These are phyloP conservation scores for Drosophila oshimai DNA, from an alignment of 1,140 invertebrate species.

Conservation along the genomic window DNA sequence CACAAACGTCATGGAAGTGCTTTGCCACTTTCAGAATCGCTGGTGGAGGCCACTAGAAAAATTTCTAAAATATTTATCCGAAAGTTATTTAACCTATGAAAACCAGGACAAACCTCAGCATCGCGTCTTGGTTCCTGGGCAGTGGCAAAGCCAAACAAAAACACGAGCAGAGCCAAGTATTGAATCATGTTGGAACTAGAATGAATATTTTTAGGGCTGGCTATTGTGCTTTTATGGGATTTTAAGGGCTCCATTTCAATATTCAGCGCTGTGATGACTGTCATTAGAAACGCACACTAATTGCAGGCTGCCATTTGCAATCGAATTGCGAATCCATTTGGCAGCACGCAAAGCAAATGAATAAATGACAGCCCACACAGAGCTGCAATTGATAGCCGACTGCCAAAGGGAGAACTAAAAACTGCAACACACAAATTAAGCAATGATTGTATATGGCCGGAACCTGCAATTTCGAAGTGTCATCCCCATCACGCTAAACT, in stretches of 20 bases:
- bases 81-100: background rate
- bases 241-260: conserved; percentile 16
- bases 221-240: conserved; percentile 29
- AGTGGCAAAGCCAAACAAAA: background rate
- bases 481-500: conserved; percentile 15
- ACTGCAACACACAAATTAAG: conserved; percentile 55
- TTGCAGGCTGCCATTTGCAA: conserved; percentile 45
- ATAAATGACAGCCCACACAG: conserved; percentile 46
- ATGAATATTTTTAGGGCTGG: background rate
- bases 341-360: conserved; percentile 43
- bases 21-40: conserved; percentile 31
- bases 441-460: conserved; percentile 40
- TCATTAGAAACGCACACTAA: conserved; percentile 50
- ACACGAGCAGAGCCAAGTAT: conserved; percentile 3
- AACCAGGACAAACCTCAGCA: conserved; percentile 19
- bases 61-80: background rate
- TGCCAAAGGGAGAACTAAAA: conserved; percentile 55
- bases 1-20: conserved; percentile 49
- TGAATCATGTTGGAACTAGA: conserved; percentile 25
- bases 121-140: conserved; percentile 44
- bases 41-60: conserved; percentile 32
- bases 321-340: conserved; percentile 45
- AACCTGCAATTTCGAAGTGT: conserved; percentile 27
- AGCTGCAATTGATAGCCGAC: conserved; percentile 49
- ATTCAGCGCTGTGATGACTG: conserved; percentile 19